phyloP scores from a whole-genome alignment of 2,113 vertebrate genomes.

The Carassius auratus region DNA sequence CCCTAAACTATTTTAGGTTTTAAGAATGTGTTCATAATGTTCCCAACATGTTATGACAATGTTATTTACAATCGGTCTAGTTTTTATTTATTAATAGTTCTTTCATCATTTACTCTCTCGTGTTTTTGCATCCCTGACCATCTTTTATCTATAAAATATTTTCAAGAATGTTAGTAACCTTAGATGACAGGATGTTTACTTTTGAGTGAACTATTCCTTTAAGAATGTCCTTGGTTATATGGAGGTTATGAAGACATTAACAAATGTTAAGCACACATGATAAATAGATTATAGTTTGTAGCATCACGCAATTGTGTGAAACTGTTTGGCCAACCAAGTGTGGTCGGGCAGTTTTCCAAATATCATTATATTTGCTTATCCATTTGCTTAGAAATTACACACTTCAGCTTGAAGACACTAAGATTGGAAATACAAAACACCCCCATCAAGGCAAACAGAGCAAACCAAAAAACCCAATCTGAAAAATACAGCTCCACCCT shows the following conservation, averaged over 20 bases:
- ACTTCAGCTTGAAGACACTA: conserved; percentile 9
- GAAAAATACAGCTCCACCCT: conserved; percentile 47
- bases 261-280: background rate
- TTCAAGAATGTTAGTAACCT: background rate
- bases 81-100: background rate
- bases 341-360: background rate
- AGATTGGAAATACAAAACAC: conserved; percentile 10
- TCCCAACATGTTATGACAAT: background rate
- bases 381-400: background rate
- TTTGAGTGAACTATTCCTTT: background rate
- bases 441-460: conserved; percentile 47
- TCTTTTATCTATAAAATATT: background rate
- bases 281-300: background rate
- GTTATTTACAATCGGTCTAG: background rate
- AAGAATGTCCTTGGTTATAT: background rate
- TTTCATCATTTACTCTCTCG: background rate
- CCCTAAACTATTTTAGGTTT: background rate
- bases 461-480: conserved; percentile 8
- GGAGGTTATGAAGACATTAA: background rate
- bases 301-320: background rate
- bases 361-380: background rate
- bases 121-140: background rate
- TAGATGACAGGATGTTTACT: background rate
- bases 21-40: background rate
- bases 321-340: background rate